Conservation (phyloP, 2,113 vertebrate genomes). For the Ictalurus punctatus region DNA sequence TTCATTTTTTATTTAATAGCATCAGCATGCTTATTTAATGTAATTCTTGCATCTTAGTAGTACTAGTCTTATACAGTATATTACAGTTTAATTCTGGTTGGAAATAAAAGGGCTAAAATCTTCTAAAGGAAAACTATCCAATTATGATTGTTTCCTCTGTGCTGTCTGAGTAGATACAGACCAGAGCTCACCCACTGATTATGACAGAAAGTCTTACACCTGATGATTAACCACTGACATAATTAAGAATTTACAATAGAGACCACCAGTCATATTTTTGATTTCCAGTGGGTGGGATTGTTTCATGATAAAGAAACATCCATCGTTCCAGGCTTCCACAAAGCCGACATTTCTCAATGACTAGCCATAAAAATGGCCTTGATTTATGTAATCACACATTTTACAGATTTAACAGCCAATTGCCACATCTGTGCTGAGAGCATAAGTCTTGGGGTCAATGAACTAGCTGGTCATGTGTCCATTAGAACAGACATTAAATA, state of each 20-base stretch:
- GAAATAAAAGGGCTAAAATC: background rate
- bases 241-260: background rate
- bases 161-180: background rate
- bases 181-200: background rate
- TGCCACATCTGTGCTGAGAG: slow-evolving; percentile 10
- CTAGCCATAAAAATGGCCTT: background rate
- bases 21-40: background rate
- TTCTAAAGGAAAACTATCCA: background rate
- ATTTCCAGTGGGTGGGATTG: background rate
- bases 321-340: background rate
- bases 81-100: background rate
- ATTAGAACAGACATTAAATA: slow-evolving; percentile 12
- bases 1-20: background rate
- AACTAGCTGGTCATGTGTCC: slow-evolving; percentile 1
- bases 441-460: background rate
- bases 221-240: slow-evolving; percentile 6
- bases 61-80: background rate
- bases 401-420: background rate
- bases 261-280: background rate
- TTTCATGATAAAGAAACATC: background rate
- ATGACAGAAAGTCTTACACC: background rate
- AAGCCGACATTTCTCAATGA: background rate
- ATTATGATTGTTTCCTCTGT: background rate
- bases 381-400: slow-evolving; percentile 15
- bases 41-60: background rate